A percentile compares a stretch with the other conserved stretches of the same genome.
These are phyloP conservation scores for Tanytarsus gracilentus DNA, from an alignment of 2,888 invertebrate species.

Conservation along the genomic window DNA sequence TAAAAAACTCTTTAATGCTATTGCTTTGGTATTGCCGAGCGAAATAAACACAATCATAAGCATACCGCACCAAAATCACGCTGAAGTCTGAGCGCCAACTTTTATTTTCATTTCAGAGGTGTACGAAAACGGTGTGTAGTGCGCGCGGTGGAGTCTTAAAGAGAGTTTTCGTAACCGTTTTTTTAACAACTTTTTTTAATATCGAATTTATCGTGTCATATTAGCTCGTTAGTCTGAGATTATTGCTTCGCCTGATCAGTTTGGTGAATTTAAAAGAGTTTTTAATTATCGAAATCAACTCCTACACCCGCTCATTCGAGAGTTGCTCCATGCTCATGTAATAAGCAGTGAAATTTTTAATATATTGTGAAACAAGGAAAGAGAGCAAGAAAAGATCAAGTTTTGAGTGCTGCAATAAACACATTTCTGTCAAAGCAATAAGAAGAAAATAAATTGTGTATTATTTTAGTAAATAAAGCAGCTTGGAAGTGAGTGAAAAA, in stretches of 20 bases:
- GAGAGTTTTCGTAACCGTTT: slow-evolving; percentile 13
- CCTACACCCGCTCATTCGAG: not conserved
- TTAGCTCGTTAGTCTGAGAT: slow-evolving; percentile 22
- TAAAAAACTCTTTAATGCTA: not conserved
- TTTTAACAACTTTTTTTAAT: slow-evolving; percentile 12
- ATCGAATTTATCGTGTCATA: slow-evolving; percentile 24
- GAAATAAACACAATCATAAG: not conserved
- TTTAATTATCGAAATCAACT: not conserved
- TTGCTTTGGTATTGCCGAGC: not conserved
- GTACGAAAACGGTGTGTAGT: slow-evolving; percentile 4
- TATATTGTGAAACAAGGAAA: no score
- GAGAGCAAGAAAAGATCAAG: no score
- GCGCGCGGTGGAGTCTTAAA: not conserved
- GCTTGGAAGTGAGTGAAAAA: no score
- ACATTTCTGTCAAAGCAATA: no score
- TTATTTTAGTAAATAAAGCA: no score
- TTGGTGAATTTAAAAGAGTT: not conserved
- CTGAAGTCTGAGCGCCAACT: not conserved
- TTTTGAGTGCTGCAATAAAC: no score
- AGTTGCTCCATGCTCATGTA: no score
- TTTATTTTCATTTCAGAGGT: slow-evolving; percentile 18
- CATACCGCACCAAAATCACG: not conserved
- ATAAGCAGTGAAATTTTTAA: no score
- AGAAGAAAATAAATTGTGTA: no score
- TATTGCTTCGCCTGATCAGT: slow-evolving; percentile 19